Evolutionary conservation across 2,113 vertebrate genomes (phyloP), one percentile per base, ranked within the genome.

Genomic region (Ptilorrhoa leucosticta): DNA sequence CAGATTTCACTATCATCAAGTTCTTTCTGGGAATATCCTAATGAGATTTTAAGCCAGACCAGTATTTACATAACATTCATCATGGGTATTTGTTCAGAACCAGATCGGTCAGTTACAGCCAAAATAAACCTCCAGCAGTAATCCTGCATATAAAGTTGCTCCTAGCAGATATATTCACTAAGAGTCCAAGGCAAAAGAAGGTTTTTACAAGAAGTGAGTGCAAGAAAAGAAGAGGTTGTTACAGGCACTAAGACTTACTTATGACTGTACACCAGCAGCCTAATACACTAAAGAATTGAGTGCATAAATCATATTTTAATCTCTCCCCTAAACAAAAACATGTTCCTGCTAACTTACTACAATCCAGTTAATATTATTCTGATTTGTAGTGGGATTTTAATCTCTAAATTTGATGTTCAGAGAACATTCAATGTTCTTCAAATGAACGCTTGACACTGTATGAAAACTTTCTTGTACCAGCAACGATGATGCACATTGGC

Each of bases 1-100:
- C 60, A 81, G 79, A 63, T 88, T 89, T 83, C 94, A 87, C 76
- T 83, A 78, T 75, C 72, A 81, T 53, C 68, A 40, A 71, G 72
- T 89, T 94, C 92, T 92, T 95, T 92, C 83, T 83, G 93, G 77
- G 65, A 87, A 91, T 89, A 91, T 81, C 93, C 83, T 90, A 92
- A 92, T n/a, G 72, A 94, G 76, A 83, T 81, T 87, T 90, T 83
- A 92, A 90, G 58, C 50, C 63, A 80, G 60, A 42, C 8, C 35
- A 65, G 60, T 89, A 89, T 83, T 94, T 94, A 94, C 44, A 47
- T 70, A 95, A 83, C 76, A 92, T 83, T 83, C 76, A 94, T 86
- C 68, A 88, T 63, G 40, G 47, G 72, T 87, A 73, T 90, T 92
- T 94, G 60, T 81, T 87, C 93, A 92, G 80, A 86, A 58, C 24